Base-by-base conservation (phyloP, 2,888 invertebrate species). In the Suillia variegata region DNA sequence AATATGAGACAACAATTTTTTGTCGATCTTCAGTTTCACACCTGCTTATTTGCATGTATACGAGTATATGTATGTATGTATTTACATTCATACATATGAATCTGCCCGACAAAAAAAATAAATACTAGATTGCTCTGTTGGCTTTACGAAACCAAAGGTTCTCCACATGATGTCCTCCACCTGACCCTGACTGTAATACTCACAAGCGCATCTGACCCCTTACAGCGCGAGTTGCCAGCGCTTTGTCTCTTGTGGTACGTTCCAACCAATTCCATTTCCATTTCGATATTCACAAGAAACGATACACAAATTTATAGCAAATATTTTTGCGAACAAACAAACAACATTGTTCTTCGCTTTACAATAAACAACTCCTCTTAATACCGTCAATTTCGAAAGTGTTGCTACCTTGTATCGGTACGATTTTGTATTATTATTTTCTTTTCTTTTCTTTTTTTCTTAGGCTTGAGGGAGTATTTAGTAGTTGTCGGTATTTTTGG, bases 341-440 rank as follows among this genome's bases (percentile, higher is more conserved):
- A n/a, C n/a, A n/a, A n/a, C 45, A 18, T 45, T 45, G 17, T 3
- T 45, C 18, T 45, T 45, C 45, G 18, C 18, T 45, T 64, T 64
- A 61, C 34, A 59, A 66, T 66, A 64, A 65, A 62, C 56, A 58
- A 38, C 59, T 59, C 59, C 51, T 61, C 57, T 58, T 53, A 58
- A 50, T 66, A 56, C 61, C 59, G 59, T 60, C 59, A 52, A 59
- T 62, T 63, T 59, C 58, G 34, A 45, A 45, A 45, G 18, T 20
- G 45, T 45, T 45, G 45, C 45, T 20, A 2, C 45, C 45, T 17
- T n/a, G 26, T 10, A n/a, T n/a, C n/a, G n/a, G n/a, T n/a, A n/a
- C n/a, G n/a, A n/a, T n/a, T n/a, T n/a, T n/a, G n/a, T n/a, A n/a
- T n/a, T n/a, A n/a, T n/a, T n/a, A n/a, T n/a, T n/a, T n/a, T n/a